Base-by-base conservation (phyloP, 2,797 vertebrate genomes). In the Sardinella longiceps region DNA sequence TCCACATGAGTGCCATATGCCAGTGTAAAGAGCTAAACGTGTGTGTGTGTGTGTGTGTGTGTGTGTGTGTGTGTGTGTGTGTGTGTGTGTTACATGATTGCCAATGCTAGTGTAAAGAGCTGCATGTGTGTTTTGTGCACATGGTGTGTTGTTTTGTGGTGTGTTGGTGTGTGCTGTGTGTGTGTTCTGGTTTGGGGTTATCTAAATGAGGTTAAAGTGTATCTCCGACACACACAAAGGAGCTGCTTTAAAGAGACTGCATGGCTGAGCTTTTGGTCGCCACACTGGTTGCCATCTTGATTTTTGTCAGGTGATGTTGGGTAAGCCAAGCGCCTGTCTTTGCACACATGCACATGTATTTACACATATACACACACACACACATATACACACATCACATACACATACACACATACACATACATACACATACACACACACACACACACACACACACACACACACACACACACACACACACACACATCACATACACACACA, bases 401-500 rank as follows among this genome's bases (percentile, higher is more conserved):
- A 66, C 63, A 30, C 63, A 39, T 46, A n/a, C 53, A 66, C 37
- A 30, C n/a, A 81, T n/a, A n/a, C n/a, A n/a, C n/a, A n/a, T n/a
- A n/a, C n/a, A n/a, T n/a, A n/a, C n/a, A n/a, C n/a, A n/a, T n/a
- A 50, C 48, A 15, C 11, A 15, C 48, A 28, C 23, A 28, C 58
- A 28, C 58, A 63, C 58, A 63, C 23, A 63, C 23, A 66, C 63
- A 30, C 63, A 39, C 60, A n/a, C 53, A 66, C 37, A 30, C n/a
- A 81, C 23, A 50, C 48, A 15, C 11, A 15, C 48, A 28, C 23
- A 28, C 58, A 28, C 58, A 63, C 58, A 63, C 23, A 63, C 23
- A 66, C 63, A 30, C 63, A 39, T n/a, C 60, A n/a, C 53, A 66
- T n/a, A 30, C n/a, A 81, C 23, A n/a, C n/a, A n/a, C n/a, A n/a